Evolutionary conservation across 2,113 vertebrate species (phyloP).

Genomic region (Turdus rufiventris): DNA sequence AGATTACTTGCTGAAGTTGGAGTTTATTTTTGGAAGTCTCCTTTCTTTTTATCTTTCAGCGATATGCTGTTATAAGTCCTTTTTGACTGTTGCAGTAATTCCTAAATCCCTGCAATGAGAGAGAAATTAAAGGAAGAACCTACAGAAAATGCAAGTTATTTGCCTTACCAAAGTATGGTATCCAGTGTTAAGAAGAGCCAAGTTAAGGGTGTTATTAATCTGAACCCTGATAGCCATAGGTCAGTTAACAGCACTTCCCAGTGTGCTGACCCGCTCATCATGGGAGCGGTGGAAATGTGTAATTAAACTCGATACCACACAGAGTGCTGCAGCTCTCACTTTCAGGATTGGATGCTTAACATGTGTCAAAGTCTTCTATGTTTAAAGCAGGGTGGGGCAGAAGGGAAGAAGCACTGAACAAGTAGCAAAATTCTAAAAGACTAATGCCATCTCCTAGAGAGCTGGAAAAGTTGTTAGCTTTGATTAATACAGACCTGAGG

Average conservation of each 20-base stretch:
- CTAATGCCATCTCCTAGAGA: not conserved
- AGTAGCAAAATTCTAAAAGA: not conserved
- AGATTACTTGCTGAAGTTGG: not conserved
- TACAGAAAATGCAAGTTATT: not conserved
- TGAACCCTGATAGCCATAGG: not conserved
- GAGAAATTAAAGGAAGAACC: not conserved
- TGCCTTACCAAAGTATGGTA: not conserved
- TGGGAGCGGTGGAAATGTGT: not conserved
- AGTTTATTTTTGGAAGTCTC: not conserved
- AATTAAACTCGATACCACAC: not conserved
- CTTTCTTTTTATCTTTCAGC: not conserved
- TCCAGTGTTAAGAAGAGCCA: not conserved
- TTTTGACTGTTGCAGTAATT: not conserved
- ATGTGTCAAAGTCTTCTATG: not conserved
- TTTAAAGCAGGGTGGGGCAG: not conserved
- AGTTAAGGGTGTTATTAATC: not conserved
- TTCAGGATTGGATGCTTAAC: not conserved
- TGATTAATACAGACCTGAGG: not conserved
- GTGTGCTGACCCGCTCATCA: not conserved
- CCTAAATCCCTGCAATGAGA: not conserved
- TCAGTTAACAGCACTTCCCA: accelerated
- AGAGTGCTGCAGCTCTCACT: not conserved
- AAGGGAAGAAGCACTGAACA: not conserved
- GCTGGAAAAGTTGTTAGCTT: not conserved
- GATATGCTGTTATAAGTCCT: not conserved